Evolutionary conservation across 2,888 invertebrate species (phyloP).

Genomic region (Dichetophora obliterata): DNA sequence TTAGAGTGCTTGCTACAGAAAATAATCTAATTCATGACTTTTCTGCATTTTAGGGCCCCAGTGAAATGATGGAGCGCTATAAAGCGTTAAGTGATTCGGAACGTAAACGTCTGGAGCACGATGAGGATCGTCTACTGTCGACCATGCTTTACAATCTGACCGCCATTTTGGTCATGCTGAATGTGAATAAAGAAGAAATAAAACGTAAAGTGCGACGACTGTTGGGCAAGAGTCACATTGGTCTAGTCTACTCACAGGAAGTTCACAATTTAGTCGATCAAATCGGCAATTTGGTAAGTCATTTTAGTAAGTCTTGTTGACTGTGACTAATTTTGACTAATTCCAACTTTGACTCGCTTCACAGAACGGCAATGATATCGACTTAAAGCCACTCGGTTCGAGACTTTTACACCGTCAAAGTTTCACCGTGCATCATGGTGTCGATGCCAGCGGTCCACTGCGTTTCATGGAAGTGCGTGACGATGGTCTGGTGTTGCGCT

Average conservation of each 20-base stretch:
- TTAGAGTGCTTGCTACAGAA: neutral
- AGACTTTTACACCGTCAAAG: slow-evolving; percentile 94
- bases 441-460: slow-evolving; percentile 90
- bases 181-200: slow-evolving; percentile 85
- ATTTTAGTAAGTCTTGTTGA: neutral
- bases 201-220: slow-evolving; percentile 90
- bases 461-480: slow-evolving; percentile 96
- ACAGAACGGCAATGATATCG: slow-evolving; percentile 98
- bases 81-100: slow-evolving; percentile 93
- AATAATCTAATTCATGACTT: neutral
- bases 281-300: slow-evolving; percentile 89
- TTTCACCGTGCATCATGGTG: slow-evolving; percentile 97
- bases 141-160: slow-evolving; percentile 97
- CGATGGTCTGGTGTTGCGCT: slow-evolving; percentile 89
- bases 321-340: neutral
- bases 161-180: slow-evolving; percentile 94
- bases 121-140: slow-evolving; percentile 95
- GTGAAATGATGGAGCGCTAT: slow-evolving; percentile 99
- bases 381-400: slow-evolving; percentile 95
- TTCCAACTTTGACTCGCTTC: slow-evolving; percentile 41
- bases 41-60: slow-evolving; percentile 77
- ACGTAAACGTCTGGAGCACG: slow-evolving; percentile 94
- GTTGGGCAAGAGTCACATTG: slow-evolving; percentile 98
- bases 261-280: slow-evolving; percentile 96
- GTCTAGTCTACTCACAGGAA: slow-evolving; percentile 96